Conservation (phyloP, 2,113 vertebrate species). For the Gambusia affinis region DNA sequence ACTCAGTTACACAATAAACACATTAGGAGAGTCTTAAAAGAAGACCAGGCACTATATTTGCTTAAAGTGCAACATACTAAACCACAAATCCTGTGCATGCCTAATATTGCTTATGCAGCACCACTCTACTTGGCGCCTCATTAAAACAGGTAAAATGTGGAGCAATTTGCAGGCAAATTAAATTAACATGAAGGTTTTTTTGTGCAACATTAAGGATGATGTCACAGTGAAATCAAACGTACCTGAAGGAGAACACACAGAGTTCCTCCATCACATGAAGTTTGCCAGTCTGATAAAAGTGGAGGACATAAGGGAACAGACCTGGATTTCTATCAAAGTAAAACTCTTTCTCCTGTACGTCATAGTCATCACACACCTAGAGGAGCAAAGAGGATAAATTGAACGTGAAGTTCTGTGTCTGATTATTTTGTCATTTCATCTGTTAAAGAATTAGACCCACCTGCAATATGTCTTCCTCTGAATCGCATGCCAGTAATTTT, state of each 20-base stretch:
- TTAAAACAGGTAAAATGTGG: background rate
- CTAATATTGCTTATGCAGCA: background rate
- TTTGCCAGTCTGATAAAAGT: constrained; percentile 96
- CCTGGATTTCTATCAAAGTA: constrained; percentile 95
- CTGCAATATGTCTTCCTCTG: constrained; percentile 91
- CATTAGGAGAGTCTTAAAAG: background rate
- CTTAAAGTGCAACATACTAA: background rate
- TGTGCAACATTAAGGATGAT: fast-evolving
- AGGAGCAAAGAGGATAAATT: background rate
- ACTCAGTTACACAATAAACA: background rate
- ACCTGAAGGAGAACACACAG: constrained; percentile 94
- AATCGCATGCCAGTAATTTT: constrained; percentile 89
- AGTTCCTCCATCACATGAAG: constrained; percentile 97
- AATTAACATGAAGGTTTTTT: background rate
- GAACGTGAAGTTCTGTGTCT: background rate
- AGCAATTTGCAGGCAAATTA: background rate
- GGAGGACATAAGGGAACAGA: constrained; percentile 91
- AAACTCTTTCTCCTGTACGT: constrained; percentile 89
- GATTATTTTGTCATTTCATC: background rate
- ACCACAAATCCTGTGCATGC: constrained; percentile 1
- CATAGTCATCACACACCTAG: constrained; percentile 96
- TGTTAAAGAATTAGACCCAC: constrained; percentile 4
- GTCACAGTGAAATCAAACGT: background rate
- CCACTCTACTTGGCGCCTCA: background rate
- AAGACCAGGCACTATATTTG: background rate